Conservation (phyloP, 2,888 invertebrate genomes). For the Seladonia tumulorum region DNA sequence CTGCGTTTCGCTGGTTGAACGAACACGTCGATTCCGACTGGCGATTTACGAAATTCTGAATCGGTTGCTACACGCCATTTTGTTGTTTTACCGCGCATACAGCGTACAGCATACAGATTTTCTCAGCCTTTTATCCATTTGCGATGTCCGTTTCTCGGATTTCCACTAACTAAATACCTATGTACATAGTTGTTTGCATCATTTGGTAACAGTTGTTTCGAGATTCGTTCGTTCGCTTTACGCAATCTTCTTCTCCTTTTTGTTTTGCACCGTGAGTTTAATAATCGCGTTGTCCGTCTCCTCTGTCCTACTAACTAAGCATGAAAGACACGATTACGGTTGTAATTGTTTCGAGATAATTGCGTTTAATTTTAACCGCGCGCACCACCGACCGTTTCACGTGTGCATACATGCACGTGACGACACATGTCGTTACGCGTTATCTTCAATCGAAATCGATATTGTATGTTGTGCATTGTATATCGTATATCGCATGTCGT, state of each 20-base stretch:
- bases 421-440: conserved; percentile 29
- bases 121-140: neutral
- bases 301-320: conserved; percentile 43
- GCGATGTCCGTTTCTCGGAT: neutral
- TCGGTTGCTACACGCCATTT: neutral
- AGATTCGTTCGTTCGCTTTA: neutral
- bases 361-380: conserved; percentile 51
- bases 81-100: neutral
- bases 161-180: too few relatives aligned
- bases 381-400: conserved; percentile 32
- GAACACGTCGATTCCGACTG: too few relatives aligned
- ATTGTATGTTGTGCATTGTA: neutral
- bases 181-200: neutral
- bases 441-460: conserved; percentile 48
- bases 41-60: neutral
- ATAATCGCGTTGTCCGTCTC: conserved; percentile 43
- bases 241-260: conserved; percentile 11
- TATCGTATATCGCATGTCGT: neutral
- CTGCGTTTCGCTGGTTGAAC: neutral
- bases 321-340: conserved; percentile 52
- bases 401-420: conserved; percentile 26
- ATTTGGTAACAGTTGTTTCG: neutral
- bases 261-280: conserved; percentile 6
- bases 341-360: conserved; percentile 55
- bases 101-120: neutral